Base-by-base conservation (phyloP, 2,113 vertebrate genomes). In the Thryonomys swinderianus region DNA sequence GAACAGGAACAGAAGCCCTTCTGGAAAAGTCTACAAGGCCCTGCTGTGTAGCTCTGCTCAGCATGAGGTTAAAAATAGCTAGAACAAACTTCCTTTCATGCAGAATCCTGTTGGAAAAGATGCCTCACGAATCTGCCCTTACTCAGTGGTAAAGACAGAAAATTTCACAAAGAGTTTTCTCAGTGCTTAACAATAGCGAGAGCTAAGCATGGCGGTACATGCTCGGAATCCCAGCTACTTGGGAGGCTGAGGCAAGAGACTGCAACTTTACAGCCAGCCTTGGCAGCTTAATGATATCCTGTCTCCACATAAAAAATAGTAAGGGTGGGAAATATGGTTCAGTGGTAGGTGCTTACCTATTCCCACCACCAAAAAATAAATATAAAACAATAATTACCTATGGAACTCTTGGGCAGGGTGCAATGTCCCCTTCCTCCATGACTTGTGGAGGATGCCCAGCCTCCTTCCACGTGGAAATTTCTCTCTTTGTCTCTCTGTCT, bases 91-190 rank as follows among this genome's bases (percentile, higher is more conserved):
- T 83, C 78, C 40, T 84, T 86, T 76, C 57, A 30, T 66, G 23
- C 5, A 64, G 55, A 80, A 71, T 88, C n/a, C 73, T 82, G 27
- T 85, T 90, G 69, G 45, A 89, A 85, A 42, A 85, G 53, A 53
- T 87, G 88, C 40, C 67, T 95, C 80, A 7, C 40, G 83, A 84
- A 85, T 90, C 79, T 62, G 34, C 59, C 95, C 51, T 85, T 93
- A 74, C 66, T 84, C 78, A 74, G 53, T 62, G 53, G n/a, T 34
- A 76, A 74, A 73, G 57, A 95, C 64, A 94, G 61, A 13, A 45
- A 90, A 96, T 90, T 45, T 13, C 25, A 27, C 10, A 69, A 57
- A 48, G 67, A 57, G 23, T 27, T 71, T 53, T 85, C 45, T 94
- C 51, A 51, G 37, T 87, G 48, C 51, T 42, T 62, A 66, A 85